Evolutionary conservation across 2,888 invertebrate species (phyloP).

Genomic region (Bimastos eiseni): DNA sequence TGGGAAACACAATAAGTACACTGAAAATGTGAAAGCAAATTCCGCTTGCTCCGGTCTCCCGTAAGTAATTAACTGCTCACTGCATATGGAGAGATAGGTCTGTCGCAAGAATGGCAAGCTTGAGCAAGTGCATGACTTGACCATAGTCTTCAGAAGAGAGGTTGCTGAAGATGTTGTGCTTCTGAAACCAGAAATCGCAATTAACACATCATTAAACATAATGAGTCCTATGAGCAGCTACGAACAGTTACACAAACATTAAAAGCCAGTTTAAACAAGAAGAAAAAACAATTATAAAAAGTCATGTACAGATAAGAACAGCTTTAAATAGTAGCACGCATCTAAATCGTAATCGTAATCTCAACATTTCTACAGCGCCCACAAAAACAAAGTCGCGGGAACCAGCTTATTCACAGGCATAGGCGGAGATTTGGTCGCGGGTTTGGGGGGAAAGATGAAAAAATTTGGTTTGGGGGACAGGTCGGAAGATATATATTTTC

Average conservation of each 20-base stretch:
- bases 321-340: neutral
- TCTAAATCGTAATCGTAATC: no score
- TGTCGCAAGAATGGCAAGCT: slow-evolving; percentile 66
- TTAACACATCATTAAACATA: neutral
- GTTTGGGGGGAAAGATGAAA: no score
- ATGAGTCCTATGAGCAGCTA: neutral
- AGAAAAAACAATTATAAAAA: neutral
- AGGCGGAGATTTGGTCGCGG: no score
- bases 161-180: slow-evolving; percentile 62
- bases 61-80: slow-evolving; percentile 57
- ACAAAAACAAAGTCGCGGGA: no score
- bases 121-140: slow-evolving; percentile 65
- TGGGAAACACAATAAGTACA: no score
- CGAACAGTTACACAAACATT: neutral
- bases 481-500: no score
- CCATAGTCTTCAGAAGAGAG: slow-evolving; percentile 65
- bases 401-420: no score
- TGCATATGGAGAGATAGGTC: slow-evolving; percentile 66
- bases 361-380: no score
- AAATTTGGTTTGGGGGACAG: no score
- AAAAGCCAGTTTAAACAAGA: neutral
- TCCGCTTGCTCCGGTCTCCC: no score
- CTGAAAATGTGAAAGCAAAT: no score
- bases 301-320: neutral
- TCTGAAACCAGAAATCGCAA: neutral